Percentiles rank a stretch among this genome's conserved stretches.
These are phyloP conservation scores for Dicrostonyx torquatus DNA, from an alignment of 2,797 vertebrate genomes.

Conservation along the genomic window DNA sequence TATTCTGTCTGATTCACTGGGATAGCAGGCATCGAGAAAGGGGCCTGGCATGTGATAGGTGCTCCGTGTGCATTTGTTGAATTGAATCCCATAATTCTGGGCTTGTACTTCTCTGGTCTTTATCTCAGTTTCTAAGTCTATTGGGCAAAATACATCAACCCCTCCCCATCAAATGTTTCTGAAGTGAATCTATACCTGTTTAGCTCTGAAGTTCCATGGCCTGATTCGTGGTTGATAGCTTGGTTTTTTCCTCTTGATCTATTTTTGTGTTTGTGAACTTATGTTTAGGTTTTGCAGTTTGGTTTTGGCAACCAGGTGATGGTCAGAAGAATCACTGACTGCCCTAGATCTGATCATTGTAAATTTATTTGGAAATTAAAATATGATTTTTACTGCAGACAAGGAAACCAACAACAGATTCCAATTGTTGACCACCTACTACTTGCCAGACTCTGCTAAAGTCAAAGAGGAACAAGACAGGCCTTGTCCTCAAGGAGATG, in stretches of 20 bases:
- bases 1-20: slow-evolving; percentile 7
- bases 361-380: slow-evolving; percentile 34
- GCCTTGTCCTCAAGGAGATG: neutral
- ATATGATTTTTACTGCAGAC: neutral
- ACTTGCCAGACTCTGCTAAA: slow-evolving; percentile 6
- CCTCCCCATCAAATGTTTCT: neutral
- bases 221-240: neutral
- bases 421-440: neutral
- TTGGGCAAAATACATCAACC: neutral
- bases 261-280: neutral
- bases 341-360: neutral
- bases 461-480: slow-evolving; percentile 16
- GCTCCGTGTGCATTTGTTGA: neutral
- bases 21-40: neutral
- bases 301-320: neutral
- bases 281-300: neutral
- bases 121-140: slow-evolving; percentile 17
- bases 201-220: neutral
- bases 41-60: neutral
- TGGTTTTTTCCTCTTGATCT: neutral
- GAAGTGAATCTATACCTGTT: neutral
- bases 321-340: neutral
- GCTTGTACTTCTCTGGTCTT: neutral
- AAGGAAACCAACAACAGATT: neutral
- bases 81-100: neutral